phyloP scores from a whole-genome alignment of 2,888 invertebrate species.

The Ophion ventricosus region DNA sequence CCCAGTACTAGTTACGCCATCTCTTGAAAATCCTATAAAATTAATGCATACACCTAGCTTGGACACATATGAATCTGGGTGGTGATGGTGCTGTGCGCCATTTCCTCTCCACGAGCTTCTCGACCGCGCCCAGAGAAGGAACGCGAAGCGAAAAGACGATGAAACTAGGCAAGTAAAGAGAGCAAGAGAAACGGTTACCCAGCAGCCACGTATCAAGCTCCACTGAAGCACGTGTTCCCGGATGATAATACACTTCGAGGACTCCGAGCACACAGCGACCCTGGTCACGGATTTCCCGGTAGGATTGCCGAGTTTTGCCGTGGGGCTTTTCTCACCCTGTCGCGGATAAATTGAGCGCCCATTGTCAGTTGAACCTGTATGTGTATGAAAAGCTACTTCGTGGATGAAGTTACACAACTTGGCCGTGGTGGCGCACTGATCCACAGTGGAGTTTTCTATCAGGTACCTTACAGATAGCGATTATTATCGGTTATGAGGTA shows the following conservation, averaged over 20 bases:
- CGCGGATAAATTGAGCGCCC: slow-evolving; percentile 2
- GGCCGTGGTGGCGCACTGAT: background rate
- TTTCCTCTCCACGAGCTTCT: background rate
- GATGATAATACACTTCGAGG: slow-evolving; percentile 29
- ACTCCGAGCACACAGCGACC: background rate
- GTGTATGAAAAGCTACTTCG: background rate
- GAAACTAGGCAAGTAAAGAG: background rate
- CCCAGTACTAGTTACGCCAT: too few relatives aligned
- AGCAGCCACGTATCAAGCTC: background rate
- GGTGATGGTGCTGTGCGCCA: background rate
- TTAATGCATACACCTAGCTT: too few relatives aligned
- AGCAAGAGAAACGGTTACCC: background rate
- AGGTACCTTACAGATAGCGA: slow-evolving; percentile 74
- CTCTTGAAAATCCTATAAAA: too few relatives aligned
- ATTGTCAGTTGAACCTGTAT: background rate
- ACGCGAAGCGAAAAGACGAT: background rate
- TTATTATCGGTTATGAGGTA: slow-evolving; percentile 74
- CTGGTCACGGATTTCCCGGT: slow-evolving; percentile 34
- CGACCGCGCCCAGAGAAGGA: background rate
- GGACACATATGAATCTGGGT: background rate
- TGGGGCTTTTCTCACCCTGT: background rate
- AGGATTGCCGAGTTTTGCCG: slow-evolving; percentile 17
- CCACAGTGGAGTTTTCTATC: slow-evolving; percentile 73
- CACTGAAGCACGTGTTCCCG: slow-evolving; percentile 13
- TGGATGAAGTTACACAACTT: background rate